Percentiles rank a stretch among this genome's conserved stretches.
These are phyloP conservation scores for Trididemnum nubilum DNA, from an alignment of 23 tunicate genomes.

Conservation along the genomic window DNA sequence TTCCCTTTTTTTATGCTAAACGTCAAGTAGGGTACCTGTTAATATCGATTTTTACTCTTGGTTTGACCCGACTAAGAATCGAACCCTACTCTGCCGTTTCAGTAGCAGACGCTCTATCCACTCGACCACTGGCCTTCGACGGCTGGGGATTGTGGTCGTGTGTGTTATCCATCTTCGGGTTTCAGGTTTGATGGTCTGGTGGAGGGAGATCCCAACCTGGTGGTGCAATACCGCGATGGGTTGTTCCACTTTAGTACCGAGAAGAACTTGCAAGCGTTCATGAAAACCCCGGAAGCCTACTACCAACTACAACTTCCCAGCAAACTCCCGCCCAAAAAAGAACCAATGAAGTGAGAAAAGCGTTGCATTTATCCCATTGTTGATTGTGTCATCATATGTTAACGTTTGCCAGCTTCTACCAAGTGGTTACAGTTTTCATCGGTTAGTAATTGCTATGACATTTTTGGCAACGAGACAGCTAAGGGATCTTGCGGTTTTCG, in stretches of 20 bases:
- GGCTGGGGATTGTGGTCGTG: no score
- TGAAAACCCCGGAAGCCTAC: constrained; percentile 65
- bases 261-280: constrained; percentile 61
- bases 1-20: no score
- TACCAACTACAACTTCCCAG: constrained; percentile 61
- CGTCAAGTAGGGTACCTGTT: no score
- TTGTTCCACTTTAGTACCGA: constrained; percentile 51
- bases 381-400: not conserved
- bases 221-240: constrained; percentile 56
- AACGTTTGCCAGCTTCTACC: not conserved
- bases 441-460: no score
- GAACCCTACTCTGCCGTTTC: no score
- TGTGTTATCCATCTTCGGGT: no score
- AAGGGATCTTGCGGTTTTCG: no score
- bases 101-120: no score
- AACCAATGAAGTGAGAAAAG: constrained; percentile 51
- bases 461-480: no score
- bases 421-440: not conserved
- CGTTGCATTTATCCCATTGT: not conserved
- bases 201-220: constrained; percentile 63
- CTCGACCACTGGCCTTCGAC: no score
- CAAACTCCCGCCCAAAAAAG: constrained; percentile 84
- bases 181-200: constrained; percentile 71
- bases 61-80: no score
- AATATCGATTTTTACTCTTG: no score